Percentiles rank a stretch among this genome's conserved stretches.
Conservation (phyloP, 23 tunicate species). For the Botrylloides violaceus region DNA sequence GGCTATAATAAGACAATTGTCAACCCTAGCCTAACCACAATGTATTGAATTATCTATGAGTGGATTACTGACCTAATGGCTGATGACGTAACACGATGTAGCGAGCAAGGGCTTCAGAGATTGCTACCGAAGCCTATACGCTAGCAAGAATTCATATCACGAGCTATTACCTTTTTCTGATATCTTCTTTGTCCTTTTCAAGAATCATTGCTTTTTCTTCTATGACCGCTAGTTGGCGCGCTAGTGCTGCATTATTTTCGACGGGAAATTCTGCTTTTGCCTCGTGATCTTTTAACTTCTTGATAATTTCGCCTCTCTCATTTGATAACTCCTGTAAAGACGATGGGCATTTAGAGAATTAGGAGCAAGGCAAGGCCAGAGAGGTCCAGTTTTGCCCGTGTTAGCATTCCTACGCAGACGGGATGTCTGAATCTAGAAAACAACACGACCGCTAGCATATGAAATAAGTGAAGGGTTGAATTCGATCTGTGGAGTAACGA, state of each 20-base stretch:
- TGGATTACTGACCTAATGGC: no score
- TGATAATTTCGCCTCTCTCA: constrained; percentile 12
- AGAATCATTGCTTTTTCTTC: constrained; percentile 8
- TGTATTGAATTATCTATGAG: background rate
- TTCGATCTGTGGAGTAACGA: no score
- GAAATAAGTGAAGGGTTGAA: no score
- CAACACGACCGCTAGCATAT: no score
- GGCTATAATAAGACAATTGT: background rate
- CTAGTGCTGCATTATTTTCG: constrained; percentile 21
- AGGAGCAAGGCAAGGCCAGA: no score
- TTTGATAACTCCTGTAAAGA: background rate
- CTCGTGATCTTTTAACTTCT: constrained; percentile 23
- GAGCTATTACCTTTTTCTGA: constrained; percentile 6
- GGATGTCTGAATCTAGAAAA: no score
- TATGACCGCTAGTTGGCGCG: constrained; percentile 27
- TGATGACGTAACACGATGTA: no score
- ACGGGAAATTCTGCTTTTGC: constrained; percentile 12
- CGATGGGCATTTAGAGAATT: background rate
- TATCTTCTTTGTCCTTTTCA: constrained; percentile 17
- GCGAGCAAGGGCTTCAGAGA: no score
- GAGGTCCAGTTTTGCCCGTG: no score
- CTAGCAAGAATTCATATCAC: no score
- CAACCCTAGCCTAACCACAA: background rate
- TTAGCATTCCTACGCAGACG: no score
- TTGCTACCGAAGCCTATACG: no score